Conservation (phyloP, 37 sponge, comb jelly and placozoan genomes). For the Agelas oroides region DNA sequence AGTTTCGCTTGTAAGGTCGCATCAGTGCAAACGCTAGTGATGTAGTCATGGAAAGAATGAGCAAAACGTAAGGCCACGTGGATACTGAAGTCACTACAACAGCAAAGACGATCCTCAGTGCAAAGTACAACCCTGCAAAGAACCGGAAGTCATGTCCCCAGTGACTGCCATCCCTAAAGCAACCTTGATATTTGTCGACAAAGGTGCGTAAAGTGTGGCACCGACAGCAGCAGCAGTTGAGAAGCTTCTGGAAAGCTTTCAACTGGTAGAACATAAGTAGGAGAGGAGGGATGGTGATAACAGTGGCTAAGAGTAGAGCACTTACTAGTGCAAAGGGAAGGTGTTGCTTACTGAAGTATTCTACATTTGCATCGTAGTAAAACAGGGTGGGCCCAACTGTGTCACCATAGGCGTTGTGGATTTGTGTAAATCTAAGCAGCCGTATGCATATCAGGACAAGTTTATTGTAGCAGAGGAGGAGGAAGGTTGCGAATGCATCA, state of each 20-base stretch:
- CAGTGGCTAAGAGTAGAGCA: background rate
- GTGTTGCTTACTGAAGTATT: background rate
- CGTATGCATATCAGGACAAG: background rate
- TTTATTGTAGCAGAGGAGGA: background rate
- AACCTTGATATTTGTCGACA: background rate
- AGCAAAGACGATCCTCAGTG: background rate
- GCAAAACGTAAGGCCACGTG: background rate
- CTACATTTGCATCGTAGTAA: background rate
- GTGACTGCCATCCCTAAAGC: background rate
- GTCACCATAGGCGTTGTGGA: background rate
- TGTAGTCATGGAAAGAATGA: background rate
- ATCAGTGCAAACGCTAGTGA: background rate
- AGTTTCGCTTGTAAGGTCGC: background rate
- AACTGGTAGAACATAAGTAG: background rate
- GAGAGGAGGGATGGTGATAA: background rate
- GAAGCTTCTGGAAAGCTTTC: background rate
- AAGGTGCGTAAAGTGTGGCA: background rate
- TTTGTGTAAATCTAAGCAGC: background rate
- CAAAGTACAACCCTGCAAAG: background rate
- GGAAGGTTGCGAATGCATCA: background rate
- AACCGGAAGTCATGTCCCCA: background rate
- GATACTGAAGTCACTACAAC: background rate
- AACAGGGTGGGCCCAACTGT: background rate
- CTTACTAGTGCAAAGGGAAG: background rate
- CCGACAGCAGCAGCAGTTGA: background rate